A percentile compares a stretch with the other conserved stretches of the same genome.
Conservation (phyloP, 2,113 vertebrate species). For the Chaetura pelagica region DNA sequence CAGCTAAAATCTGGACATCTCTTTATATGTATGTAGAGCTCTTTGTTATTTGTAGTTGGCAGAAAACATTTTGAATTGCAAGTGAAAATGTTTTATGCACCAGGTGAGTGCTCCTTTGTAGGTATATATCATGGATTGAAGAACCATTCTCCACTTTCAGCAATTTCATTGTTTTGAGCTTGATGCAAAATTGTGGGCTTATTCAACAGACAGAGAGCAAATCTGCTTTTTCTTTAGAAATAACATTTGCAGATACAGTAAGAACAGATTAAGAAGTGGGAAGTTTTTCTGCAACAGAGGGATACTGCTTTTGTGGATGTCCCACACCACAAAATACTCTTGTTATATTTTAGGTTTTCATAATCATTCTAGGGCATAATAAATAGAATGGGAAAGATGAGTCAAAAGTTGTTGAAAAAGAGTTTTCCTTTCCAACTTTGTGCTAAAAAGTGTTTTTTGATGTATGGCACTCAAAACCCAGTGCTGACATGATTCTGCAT, state of each 20-base stretch:
- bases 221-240: background rate
- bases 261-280: background rate
- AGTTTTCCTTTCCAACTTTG: background rate
- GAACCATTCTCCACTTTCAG: background rate
- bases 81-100: background rate
- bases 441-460: background rate
- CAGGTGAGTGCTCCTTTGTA: background rate
- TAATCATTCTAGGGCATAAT: background rate
- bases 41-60: background rate
- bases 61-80: background rate
- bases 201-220: background rate
- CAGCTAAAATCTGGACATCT: background rate
- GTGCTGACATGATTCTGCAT: background rate
- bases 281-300: background rate
- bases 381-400: background rate
- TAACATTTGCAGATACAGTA: background rate
- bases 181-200: background rate
- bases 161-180: background rate
- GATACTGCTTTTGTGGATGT: background rate
- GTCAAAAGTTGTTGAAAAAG: background rate
- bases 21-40: background rate
- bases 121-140: background rate
- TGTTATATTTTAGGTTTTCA: background rate
- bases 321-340: background rate
- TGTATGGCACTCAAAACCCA: background rate